phyloP scores from a whole-genome alignment of 2,113 vertebrate species.

The Fukomys damarensis region DNA sequence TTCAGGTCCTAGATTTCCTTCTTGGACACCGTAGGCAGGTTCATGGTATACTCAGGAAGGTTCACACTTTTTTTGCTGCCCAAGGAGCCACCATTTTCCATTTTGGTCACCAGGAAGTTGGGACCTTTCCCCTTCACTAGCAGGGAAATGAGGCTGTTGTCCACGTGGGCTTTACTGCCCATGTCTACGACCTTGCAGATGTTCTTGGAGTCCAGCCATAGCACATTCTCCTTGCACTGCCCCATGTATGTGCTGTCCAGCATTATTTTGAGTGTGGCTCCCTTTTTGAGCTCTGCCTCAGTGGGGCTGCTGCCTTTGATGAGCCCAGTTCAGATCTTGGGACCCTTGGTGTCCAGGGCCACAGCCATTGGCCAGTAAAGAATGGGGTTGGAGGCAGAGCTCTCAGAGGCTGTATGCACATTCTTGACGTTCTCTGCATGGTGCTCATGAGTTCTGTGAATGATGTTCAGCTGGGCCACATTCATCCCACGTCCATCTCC shows the following conservation, averaged over 20 bases:
- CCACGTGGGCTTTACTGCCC: constrained; percentile 93
- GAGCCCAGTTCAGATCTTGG: too few species aligned
- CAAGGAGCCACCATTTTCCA: constrained; percentile 94
- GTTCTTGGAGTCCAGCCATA: constrained; percentile 99
- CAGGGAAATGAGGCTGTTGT: constrained; percentile 97
- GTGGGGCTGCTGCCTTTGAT: constrained; percentile 90
- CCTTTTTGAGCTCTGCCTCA: constrained; percentile 96
- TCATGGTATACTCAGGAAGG: constrained; percentile 94
- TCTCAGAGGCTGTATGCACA: neutral
- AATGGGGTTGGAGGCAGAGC: too few species aligned
- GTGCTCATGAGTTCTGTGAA: constrained; percentile 95
- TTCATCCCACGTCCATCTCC: neutral
- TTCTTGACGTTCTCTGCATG: too few species aligned
- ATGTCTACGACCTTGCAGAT: constrained; percentile 93
- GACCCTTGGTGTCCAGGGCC: too few species aligned
- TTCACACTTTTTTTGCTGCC: constrained; percentile 99
- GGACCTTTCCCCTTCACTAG: constrained; percentile 93
- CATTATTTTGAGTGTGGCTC: constrained; percentile 91
- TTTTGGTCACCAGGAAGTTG: constrained; percentile 90
- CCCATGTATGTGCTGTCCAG: constrained; percentile 93
- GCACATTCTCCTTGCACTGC: constrained; percentile 92
- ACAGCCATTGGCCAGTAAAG: too few species aligned
- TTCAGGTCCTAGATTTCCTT: constrained; percentile 97
- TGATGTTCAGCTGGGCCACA: constrained; percentile 95
- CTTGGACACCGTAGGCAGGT: constrained; percentile 94